These are phyloP conservation scores for Poeciliopsis retropinna DNA, from an alignment of 2,113 vertebrate species.

Conservation along the genomic window DNA sequence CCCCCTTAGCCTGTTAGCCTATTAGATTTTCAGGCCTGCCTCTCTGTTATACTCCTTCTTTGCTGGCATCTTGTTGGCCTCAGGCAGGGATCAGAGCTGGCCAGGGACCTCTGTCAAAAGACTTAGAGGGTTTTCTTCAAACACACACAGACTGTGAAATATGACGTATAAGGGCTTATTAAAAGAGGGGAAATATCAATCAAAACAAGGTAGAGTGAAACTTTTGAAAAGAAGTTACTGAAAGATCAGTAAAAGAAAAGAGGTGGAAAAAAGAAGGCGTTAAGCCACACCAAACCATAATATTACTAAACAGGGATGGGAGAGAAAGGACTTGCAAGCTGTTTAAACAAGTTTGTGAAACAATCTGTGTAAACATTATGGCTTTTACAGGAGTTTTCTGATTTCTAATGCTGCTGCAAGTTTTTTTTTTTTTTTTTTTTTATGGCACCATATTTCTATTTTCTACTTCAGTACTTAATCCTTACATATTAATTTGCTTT, in stretches of 20 bases:
- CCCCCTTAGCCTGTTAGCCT: constrained; percentile 3
- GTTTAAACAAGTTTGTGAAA: background rate
- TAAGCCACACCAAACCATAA: constrained; percentile 11
- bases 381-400: constrained; percentile 36
- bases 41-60: constrained; percentile 16
- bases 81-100: constrained; percentile 52
- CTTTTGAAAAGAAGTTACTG: constrained; percentile 11
- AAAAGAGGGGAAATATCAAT: constrained; percentile 13
- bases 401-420: constrained; percentile 3
- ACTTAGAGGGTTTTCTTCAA: constrained; percentile 29
- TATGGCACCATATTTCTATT: background rate
- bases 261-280: constrained; percentile 41
- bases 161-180: constrained; percentile 33
- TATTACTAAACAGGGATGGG: constrained; percentile 11
- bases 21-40: constrained; percentile 33
- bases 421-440: background rate
- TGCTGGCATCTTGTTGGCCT: constrained; percentile 35
- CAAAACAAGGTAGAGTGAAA: constrained; percentile 44
- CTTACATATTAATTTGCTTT: background rate
- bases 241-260: constrained; percentile 16
- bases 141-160: constrained; percentile 23
- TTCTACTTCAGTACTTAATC: background rate
- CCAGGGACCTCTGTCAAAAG: constrained; percentile 37
- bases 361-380: constrained; percentile 32
- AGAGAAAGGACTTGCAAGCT: background rate